phyloP scores from a whole-genome alignment of 1,140 invertebrate species.

The Octopus bimaculoides region DNA sequence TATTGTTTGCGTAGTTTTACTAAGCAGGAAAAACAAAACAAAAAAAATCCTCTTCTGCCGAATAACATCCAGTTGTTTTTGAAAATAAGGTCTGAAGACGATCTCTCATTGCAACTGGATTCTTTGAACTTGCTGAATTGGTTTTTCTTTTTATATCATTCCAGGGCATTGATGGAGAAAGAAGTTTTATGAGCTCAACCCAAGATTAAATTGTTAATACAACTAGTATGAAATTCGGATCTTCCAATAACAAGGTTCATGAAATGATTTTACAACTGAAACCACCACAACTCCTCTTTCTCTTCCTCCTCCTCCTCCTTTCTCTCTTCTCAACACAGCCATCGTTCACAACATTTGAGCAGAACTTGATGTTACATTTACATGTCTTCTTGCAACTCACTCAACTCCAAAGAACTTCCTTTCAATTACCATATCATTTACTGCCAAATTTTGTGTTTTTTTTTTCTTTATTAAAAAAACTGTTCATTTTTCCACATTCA shows the following conservation, averaged over 20 bases:
- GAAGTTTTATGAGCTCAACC: constrained; percentile 70
- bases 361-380: background rate
- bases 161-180: constrained; percentile 76
- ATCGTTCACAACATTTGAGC: background rate
- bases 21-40: background rate
- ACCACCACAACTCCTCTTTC: background rate
- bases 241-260: constrained; percentile 82
- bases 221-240: constrained; percentile 89
- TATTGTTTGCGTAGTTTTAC: too few species aligned
- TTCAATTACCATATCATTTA: too few species aligned
- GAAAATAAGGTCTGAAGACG: too few species aligned
- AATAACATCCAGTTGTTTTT: constrained; percentile 21
- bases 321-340: background rate
- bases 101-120: background rate
- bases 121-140: background rate
- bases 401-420: too few species aligned
- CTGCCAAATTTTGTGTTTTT: too few species aligned
- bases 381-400: too few species aligned
- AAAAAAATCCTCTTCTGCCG: constrained; percentile 16
- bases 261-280: constrained; percentile 69
- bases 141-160: constrained; percentile 26
- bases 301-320: background rate
- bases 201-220: constrained; percentile 88
- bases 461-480: too few species aligned
- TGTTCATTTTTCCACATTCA: too few species aligned